A percentile compares a stretch with the other conserved stretches of the same genome.
Evolutionary conservation across 2,888 invertebrate genomes (phyloP).

Genomic region (Catotricha subobsoleta): DNA sequence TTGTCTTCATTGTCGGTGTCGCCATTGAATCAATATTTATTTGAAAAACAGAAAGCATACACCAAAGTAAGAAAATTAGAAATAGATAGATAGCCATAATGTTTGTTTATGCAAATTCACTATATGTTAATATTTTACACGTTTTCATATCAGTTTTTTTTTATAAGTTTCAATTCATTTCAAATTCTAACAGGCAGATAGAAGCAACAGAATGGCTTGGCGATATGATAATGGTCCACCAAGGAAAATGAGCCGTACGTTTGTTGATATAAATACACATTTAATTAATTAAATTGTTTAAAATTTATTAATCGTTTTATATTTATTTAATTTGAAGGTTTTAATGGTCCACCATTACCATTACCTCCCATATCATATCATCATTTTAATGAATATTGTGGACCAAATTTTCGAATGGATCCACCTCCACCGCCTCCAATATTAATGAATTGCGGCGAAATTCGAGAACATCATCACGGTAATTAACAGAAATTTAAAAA

Average conservation of each 20-base stretch:
- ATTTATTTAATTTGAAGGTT: not conserved
- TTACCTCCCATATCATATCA: no score
- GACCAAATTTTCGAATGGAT: not conserved
- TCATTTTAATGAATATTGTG: no score
- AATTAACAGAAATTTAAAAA: not conserved
- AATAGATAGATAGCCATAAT: no score
- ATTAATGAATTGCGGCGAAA: constrained; percentile 37
- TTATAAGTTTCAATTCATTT: no score
- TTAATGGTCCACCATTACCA: not conserved
- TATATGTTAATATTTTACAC: no score
- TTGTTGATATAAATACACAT: not conserved
- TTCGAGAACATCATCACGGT: constrained; percentile 32
- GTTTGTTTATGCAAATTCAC: no score
- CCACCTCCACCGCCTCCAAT: constrained; percentile 27
- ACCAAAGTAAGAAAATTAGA: no score
- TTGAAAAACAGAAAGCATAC: no score
- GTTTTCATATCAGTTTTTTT: no score
- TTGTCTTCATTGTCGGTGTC: no score
- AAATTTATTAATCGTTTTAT: not conserved
- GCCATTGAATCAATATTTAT: no score
- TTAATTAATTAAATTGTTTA: not conserved
- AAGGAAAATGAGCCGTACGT: not conserved
- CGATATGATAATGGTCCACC: not conserved
- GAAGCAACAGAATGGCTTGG: not conserved
- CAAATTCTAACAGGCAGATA: no score